Conservation (phyloP, 2,888 invertebrate genomes). For the Steinernema carpocapsae region DNA sequence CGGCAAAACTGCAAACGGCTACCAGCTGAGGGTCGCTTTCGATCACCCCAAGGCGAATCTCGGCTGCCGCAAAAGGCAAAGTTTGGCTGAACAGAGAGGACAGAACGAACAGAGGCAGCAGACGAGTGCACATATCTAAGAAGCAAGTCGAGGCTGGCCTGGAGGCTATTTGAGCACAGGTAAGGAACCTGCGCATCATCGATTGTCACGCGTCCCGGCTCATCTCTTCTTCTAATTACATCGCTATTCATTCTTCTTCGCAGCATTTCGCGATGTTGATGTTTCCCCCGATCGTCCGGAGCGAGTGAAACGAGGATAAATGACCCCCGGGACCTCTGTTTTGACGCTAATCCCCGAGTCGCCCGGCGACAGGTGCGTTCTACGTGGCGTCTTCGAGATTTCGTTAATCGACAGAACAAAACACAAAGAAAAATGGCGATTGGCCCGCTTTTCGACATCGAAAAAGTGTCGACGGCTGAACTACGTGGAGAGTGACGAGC, state of each 20-base stretch:
- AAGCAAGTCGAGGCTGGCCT: neutral
- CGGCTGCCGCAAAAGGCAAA: too few species aligned
- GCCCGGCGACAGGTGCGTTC: constrained; percentile 21
- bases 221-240: constrained; percentile 13
- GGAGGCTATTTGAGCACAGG: neutral
- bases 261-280: neutral
- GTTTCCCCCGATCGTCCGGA: neutral
- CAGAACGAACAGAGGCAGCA: neutral
- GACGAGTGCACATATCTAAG: neutral
- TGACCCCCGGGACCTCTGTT: constrained; percentile 10
- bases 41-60: neutral
- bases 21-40: constrained; percentile 10
- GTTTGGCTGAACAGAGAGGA: neutral
- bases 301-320: neutral
- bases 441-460: neutral
- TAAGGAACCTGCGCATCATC: constrained; percentile 20
- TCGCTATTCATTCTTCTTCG: constrained; percentile 19
- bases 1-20: constrained; percentile 3
- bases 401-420: neutral
- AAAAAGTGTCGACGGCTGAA: too few species aligned
- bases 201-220: constrained; percentile 3
- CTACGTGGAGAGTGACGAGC: too few species aligned
- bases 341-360: neutral
- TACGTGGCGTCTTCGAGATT: constrained; percentile 22
- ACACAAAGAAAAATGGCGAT: constrained; percentile 24